Evolutionary conservation across 2,888 invertebrate genomes (phyloP).

Genomic region (Cancer borealis): DNA sequence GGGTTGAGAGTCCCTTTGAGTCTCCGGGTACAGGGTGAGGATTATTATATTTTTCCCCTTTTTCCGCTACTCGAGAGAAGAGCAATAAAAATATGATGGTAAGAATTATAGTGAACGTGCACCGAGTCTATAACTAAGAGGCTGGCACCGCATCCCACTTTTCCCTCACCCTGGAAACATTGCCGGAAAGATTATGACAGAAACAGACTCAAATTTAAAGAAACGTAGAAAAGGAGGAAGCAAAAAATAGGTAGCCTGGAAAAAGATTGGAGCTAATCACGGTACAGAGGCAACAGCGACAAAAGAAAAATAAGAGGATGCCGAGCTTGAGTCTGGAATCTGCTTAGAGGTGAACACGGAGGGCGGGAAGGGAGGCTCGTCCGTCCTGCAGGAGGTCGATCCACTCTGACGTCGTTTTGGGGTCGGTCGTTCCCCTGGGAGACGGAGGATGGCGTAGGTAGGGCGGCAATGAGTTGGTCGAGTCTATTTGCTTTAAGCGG

Average conservation of each 20-base stretch:
- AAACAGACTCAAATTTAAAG: neutral
- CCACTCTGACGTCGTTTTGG: slow-evolving; percentile 9
- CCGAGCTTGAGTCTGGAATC: slow-evolving; percentile 21
- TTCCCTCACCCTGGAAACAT: neutral
- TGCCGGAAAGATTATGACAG: neutral
- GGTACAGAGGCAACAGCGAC: slow-evolving; percentile 5
- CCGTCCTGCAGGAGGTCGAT: slow-evolving; percentile 29
- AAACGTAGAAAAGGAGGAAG: neutral
- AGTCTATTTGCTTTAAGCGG: slow-evolving; percentile 43
- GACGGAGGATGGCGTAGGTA: neutral
- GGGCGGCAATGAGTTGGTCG: neutral
- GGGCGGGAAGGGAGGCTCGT: neutral
- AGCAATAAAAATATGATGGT: neutral
- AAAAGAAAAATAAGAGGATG: slow-evolving; percentile 31
- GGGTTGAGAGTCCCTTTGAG: neutral
- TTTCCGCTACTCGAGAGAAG: neutral
- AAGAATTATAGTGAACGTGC: neutral
- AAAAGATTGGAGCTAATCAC: neutral
- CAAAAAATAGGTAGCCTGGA: neutral
- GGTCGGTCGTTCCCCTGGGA: slow-evolving; percentile 7
- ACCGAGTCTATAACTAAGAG: neutral
- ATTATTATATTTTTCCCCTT: too few species aligned
- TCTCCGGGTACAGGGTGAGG: neutral
- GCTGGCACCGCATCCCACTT: too few species aligned
- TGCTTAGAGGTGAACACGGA: neutral